Evolutionary conservation across 2,888 invertebrate species (phyloP), one percentile per base, ranked within the genome.

Genomic region (Atherix ibis): DNA sequence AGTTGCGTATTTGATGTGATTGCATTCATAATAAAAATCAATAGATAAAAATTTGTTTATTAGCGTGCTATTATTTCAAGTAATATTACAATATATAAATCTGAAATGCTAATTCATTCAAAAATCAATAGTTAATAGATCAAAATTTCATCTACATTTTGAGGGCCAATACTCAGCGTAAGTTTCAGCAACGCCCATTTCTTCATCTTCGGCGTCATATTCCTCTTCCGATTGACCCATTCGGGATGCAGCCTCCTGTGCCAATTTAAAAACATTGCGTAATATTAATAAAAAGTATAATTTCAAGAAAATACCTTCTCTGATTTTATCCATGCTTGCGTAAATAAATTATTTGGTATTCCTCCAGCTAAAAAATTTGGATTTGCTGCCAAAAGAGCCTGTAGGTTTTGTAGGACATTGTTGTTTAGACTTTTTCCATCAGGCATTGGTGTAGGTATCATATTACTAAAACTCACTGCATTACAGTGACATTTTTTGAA

Each of bases 111-210:
- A n/a, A n/a, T n/a, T n/a, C n/a, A n/a, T n/a, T n/a, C n/a, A n/a
- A n/a, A n/a, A n/a, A n/a, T n/a, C n/a, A n/a, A n/a, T n/a, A n/a
- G n/a, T n/a, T n/a, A n/a, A n/a, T n/a, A n/a, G n/a, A n/a, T n/a
- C n/a, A n/a, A n/a, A n/a, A n/a, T n/a, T n/a, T n/a, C n/a, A n/a
- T n/a, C 19, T 66, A 85, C 84, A 66, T 70, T 98, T 98, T 2
- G 84, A 72, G 2, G 98, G 98, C 85, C 89, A 91, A 56, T 98
- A 99, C 52, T 97, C 94, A 5, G 92, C 83, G 54, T 97, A 98
- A 0, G 97, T 98, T 62, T 98, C 98, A 0, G 95, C 94, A 13
- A 95, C 91, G 10, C 94, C 95, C 72, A 97, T 78, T 51, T 94
- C 92, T 52, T 95, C 94, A 45, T 91, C 92, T 42, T 94, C 92